These are phyloP conservation scores for Grapholita molesta DNA, from an alignment of 1,140 invertebrate species.

Conservation along the genomic window DNA sequence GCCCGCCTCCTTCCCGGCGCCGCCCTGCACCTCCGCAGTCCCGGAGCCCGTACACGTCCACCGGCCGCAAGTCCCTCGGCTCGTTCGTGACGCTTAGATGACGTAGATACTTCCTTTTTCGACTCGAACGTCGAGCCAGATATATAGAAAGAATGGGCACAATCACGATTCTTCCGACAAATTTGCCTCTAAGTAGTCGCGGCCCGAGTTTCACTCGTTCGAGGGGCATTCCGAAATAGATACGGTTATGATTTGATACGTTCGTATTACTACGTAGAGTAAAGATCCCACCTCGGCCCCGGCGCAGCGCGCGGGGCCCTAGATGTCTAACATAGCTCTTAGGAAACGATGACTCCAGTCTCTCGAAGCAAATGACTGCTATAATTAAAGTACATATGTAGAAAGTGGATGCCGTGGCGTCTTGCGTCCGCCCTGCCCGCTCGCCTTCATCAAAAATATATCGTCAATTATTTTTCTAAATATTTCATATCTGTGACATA, in stretches of 20 bases:
- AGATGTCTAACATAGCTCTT: slow-evolving; percentile 51
- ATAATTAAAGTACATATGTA: slow-evolving; percentile 53
- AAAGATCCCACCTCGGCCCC: slow-evolving; percentile 60
- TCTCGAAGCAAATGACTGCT: slow-evolving; percentile 48
- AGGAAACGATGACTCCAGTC: slow-evolving; percentile 47
- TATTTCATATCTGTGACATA: neutral
- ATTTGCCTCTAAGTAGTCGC: neutral
- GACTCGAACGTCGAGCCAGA: neutral
- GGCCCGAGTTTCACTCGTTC: slow-evolving; percentile 11
- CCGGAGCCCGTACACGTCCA: neutral
- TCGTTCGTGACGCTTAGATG: neutral
- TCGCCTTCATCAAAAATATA: slow-evolving; percentile 40
- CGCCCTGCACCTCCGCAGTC: slow-evolving; percentile 22
- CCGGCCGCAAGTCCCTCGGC: slow-evolving; percentile 22
- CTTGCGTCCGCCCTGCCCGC: slow-evolving; percentile 56
- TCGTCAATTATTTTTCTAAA: slow-evolving; percentile 60
- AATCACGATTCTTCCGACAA: slow-evolving; percentile 12
- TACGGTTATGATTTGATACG: slow-evolving; percentile 36
- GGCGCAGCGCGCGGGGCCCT: slow-evolving; percentile 33
- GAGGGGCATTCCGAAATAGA: slow-evolving; percentile 28
- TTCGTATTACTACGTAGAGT: slow-evolving; percentile 37
- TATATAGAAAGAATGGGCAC: neutral
- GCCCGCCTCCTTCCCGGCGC: neutral
- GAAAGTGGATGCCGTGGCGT: slow-evolving; percentile 73
- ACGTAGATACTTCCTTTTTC: slow-evolving; percentile 18